Percentiles rank a stretch among this genome's conserved stretches.
Conservation (phyloP, 1,140 invertebrate species). For the Megathymus violae region DNA sequence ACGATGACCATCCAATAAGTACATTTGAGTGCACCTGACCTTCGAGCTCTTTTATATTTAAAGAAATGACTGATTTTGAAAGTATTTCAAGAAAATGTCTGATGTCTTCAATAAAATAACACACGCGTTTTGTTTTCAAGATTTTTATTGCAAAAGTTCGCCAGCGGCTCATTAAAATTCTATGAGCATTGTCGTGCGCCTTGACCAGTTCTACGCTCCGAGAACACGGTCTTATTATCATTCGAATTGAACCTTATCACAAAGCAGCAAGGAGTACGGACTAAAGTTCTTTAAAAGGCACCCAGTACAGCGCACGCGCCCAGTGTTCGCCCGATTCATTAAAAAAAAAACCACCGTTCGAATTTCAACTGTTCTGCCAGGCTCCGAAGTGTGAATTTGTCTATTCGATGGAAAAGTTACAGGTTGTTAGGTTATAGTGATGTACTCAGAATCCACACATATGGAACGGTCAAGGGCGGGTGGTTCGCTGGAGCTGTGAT, state of each 20-base stretch:
- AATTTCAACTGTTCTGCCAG: constrained; percentile 11
- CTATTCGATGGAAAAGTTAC: background rate
- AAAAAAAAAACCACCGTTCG: background rate
- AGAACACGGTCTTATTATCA: constrained; percentile 5
- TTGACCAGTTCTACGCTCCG: constrained; percentile 27
- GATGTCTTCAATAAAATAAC: background rate
- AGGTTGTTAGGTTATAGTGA: constrained; percentile 23
- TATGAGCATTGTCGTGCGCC: constrained; percentile 16
- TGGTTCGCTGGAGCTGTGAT: constrained; percentile 26
- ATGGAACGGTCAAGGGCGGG: constrained; percentile 50
- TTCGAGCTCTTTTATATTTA: too few relatives aligned
- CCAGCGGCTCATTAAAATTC: constrained; percentile 38
- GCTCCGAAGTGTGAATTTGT: constrained; percentile 1
- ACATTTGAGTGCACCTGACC: too few relatives aligned
- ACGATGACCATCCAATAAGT: too few relatives aligned
- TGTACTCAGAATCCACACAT: constrained; percentile 33
- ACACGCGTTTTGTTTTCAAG: background rate
- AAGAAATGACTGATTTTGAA: too few relatives aligned
- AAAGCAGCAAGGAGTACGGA: constrained; percentile 13
- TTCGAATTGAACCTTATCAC: constrained; percentile 30
- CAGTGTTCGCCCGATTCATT: background rate
- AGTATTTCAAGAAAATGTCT: background rate
- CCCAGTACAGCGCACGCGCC: background rate
- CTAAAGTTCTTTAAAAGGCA: background rate
- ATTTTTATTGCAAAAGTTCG: constrained; percentile 6